phyloP scores from a whole-genome alignment of 1,140 invertebrate species.

The Eriocheir sinensis region DNA sequence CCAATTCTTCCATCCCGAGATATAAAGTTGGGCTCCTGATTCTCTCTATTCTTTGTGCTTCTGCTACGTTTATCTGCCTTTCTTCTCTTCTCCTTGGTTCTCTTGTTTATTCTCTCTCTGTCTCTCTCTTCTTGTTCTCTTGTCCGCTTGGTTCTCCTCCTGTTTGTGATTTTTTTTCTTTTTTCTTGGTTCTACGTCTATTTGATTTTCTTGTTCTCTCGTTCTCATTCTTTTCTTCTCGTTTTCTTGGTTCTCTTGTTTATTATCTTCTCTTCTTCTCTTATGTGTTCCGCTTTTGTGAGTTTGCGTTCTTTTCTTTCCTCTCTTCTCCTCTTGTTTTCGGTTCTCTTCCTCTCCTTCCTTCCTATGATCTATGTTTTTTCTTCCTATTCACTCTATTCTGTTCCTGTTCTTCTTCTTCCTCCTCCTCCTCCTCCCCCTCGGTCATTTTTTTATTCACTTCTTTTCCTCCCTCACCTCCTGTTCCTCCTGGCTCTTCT shows the following conservation, averaged over 20 bases:
- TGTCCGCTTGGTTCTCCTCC: too few species aligned
- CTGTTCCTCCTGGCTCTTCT: too few species aligned
- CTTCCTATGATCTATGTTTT: not conserved
- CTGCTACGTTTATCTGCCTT: not conserved
- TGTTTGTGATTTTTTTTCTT: not conserved
- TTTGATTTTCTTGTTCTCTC: not conserved
- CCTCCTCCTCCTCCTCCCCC: too few species aligned
- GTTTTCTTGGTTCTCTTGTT: not conserved
- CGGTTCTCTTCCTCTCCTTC: not conserved
- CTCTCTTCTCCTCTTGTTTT: not conserved
- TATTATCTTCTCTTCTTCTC: not conserved
- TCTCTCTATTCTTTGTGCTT: not conserved
- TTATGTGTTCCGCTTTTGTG: not conserved
- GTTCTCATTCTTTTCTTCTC: not conserved
- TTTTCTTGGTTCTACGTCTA: not conserved
- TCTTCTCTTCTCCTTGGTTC: not conserved
- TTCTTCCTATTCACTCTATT: not conserved
- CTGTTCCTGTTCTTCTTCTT: not conserved
- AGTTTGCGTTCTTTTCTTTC: not conserved
- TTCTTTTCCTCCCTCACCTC: not conserved
- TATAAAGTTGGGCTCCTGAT: not conserved
- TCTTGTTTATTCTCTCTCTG: slow-evolving; percentile 1
- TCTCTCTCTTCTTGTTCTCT: slow-evolving; percentile 37
- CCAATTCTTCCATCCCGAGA: slow-evolving; percentile 18
- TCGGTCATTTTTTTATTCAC: not conserved